Evolutionary conservation across 1,140 invertebrate genomes (phyloP).

Genomic region (Drosophila punjabiensis): DNA sequence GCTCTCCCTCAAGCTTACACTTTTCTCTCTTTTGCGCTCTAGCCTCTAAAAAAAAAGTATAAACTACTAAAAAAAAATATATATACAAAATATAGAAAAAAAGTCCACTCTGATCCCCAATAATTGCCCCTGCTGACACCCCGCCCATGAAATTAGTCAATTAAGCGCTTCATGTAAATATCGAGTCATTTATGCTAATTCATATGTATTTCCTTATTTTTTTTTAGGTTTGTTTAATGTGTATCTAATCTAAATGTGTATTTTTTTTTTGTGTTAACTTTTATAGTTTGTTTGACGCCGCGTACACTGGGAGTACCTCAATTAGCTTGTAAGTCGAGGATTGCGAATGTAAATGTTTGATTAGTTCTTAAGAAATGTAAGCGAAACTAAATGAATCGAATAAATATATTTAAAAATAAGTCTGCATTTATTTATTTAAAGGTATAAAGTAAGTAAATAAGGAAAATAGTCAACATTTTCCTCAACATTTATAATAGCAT

Average conservation of each 20-base stretch:
- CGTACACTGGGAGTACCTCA: constrained; percentile 76
- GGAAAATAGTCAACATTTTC: neutral
- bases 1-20: constrained; percentile 35
- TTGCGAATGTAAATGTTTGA: constrained; percentile 31
- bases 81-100: too few species aligned
- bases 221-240: constrained; percentile 28
- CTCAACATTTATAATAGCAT: neutral
- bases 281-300: constrained; percentile 51
- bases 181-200: constrained; percentile 82
- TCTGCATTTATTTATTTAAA: neutral
- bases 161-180: constrained; percentile 81
- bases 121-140: constrained; percentile 5
- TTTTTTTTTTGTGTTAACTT: constrained; percentile 46
- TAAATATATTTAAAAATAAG: neutral
- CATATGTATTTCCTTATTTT: constrained; percentile 31
- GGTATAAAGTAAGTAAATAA: too few species aligned
- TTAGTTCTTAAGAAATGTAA: constrained; percentile 13
- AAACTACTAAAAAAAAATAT: neutral
- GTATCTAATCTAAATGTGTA: constrained; percentile 34
- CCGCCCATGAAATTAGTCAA: constrained; percentile 56
- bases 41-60: neutral
- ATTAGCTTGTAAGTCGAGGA: constrained; percentile 60
- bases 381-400: constrained; percentile 16
- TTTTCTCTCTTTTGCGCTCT: constrained; percentile 13
- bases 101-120: neutral